Percentiles rank a stretch among this genome's conserved stretches.
Conservation (phyloP, 2,797 vertebrate genomes). For the Streptopelia turtur region DNA sequence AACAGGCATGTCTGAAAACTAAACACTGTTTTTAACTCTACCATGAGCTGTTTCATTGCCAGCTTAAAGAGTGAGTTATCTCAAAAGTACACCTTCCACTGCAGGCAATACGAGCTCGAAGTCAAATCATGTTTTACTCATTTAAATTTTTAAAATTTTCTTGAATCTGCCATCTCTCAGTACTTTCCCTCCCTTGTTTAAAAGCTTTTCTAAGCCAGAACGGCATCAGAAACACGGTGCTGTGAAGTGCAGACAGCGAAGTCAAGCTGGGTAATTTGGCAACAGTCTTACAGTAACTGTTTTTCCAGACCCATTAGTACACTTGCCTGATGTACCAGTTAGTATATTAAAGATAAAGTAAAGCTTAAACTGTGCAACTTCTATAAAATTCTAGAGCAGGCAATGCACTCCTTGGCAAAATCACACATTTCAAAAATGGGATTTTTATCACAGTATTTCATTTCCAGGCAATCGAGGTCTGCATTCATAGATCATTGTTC, state of each 20-base stretch:
- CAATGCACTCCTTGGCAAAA: neutral
- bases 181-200: neutral
- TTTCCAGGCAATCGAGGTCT: conserved; percentile 43
- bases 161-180: neutral
- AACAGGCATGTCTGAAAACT: neutral
- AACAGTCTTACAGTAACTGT: neutral
- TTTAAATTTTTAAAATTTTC: neutral
- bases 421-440: conserved; percentile 35
- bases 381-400: neutral
- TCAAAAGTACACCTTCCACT: neutral
- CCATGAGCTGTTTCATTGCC: neutral
- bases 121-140: neutral
- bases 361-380: conserved; percentile 20
- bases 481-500: conserved; percentile 53
- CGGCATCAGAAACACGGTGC: neutral
- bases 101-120: neutral
- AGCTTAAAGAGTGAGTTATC: neutral
- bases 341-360: conserved; percentile 14
- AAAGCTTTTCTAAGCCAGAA: conserved; percentile 1
- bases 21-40: neutral
- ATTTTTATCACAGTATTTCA: conserved; percentile 59
- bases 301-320: neutral
- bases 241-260: neutral
- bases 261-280: neutral
- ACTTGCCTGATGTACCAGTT: neutral